Conservation (phyloP, 2,113 vertebrate genomes). For the Zapus hudsonius region DNA sequence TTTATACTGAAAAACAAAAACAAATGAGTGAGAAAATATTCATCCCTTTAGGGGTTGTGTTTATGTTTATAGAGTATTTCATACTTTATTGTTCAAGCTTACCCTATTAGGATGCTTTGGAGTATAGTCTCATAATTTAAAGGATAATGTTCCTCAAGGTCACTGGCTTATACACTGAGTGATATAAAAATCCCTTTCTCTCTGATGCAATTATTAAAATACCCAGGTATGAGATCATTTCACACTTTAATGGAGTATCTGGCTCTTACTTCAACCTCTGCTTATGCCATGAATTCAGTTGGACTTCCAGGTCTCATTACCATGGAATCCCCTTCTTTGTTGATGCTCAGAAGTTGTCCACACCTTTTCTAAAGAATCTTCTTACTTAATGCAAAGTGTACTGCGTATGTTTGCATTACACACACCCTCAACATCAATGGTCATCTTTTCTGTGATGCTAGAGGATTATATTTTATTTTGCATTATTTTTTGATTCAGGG, state of each 20-base stretch:
- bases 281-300: too few species aligned
- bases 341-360: not conserved
- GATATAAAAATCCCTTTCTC: not conserved
- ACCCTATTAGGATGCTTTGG: slow-evolving; percentile 71
- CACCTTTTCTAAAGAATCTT: not conserved
- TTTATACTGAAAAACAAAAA: slow-evolving; percentile 68
- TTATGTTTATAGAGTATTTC: slow-evolving; percentile 76
- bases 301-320: not conserved
- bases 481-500: too few species aligned
- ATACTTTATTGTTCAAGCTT: slow-evolving; percentile 71
- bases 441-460: not conserved
- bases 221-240: not conserved
- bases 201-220: not conserved
- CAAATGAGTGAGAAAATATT: slow-evolving; percentile 59
- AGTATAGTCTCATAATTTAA: slow-evolving; percentile 64
- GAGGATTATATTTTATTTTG: not conserved
- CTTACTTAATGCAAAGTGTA: not conserved
- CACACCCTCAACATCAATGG: not conserved
- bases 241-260: not conserved
- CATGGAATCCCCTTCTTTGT: not conserved
- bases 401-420: not conserved
- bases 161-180: slow-evolving; percentile 53
- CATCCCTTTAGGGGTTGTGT: slow-evolving; percentile 68
- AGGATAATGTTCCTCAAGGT: slow-evolving; percentile 45
- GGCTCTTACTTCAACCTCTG: not conserved